These are phyloP conservation scores for Pseudomyrmex dendroicus DNA, from an alignment of 1,140 invertebrate genomes.

Conservation along the genomic window DNA sequence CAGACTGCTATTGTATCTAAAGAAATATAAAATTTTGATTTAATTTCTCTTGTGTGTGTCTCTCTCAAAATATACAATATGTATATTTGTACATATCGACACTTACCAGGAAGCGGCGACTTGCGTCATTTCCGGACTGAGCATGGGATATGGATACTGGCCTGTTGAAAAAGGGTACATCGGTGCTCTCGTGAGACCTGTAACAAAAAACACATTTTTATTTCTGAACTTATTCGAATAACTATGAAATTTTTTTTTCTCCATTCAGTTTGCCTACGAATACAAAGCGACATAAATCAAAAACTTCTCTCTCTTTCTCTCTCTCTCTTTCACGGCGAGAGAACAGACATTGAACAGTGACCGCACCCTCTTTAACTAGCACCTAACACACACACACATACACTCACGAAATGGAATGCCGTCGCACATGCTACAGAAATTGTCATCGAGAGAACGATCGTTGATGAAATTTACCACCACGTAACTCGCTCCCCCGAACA, in stretches of 20 bases:
- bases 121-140: constrained; percentile 97
- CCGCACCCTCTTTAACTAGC: constrained; percentile 56
- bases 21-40: too few relatives aligned
- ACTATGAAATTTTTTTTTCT: neutral
- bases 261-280: constrained; percentile 72
- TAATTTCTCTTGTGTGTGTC: too few relatives aligned
- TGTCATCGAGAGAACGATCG: constrained; percentile 43
- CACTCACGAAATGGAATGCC: constrained; percentile 20
- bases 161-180: constrained; percentile 95
- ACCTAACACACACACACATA: neutral
- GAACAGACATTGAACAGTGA: constrained; percentile 45
- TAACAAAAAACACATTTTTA: constrained; percentile 76
- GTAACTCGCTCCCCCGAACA: constrained; percentile 6
- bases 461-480: constrained; percentile 50
- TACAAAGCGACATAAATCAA: constrained; percentile 31
- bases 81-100: constrained; percentile 77
- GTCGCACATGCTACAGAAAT: constrained; percentile 14
- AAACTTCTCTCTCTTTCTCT: constrained; percentile 18
- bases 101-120: constrained; percentile 96
- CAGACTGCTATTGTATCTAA: too few relatives aligned
- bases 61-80: too few relatives aligned
- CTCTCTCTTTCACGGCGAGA: constrained; percentile 18
- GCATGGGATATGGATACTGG: constrained; percentile 97
- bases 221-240: neutral
- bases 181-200: constrained; percentile 94